Base-by-base conservation (phyloP, 2,797 vertebrate species). In the Pseudopleuronectes americanus region DNA sequence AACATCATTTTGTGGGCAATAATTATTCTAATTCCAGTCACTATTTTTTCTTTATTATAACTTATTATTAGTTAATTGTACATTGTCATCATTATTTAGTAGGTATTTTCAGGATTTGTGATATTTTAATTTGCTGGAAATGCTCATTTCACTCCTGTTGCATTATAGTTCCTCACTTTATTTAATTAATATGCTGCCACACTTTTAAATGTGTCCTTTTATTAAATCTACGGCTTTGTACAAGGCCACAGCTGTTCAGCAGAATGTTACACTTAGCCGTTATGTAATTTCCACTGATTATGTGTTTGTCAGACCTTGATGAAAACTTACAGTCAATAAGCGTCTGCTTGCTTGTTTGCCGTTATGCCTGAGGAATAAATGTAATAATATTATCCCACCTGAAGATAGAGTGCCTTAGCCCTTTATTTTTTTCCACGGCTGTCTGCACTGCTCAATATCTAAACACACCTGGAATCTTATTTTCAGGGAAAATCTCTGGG, bases 361-460 rank as follows among this genome's bases (percentile, higher is more conserved):
- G 38, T 14, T 43, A 58, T 58, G 57, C 57, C n/a, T 22, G 55
- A 57, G n/a, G 31, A 57, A 21, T 22, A 36, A 57, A 38, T 8
- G 4, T 13, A 21, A 57, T 22, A 21, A 36, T 57, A 22, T 38
- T 38, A 57, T 36, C 21, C 55, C n/a, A 57, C 55, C 55, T 57
- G 55, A 57, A 36, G 56, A 6, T 19, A 14, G 23, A 5, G 51
- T 16, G 51, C 22, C 5, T 24, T 16, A 53, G 51, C 51, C 23
- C 51, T 53, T 26, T 52, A 16, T 16, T 31, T 33, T 6, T 12
- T 16, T 57, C 19, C 10, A 6, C 17, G 19, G 28, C 9, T 41
- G 33, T 57, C n/a, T 13, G 36, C n/a, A 4, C 36, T 2, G 21
- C 7, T 36, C 55, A 38, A 21, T 41, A 21, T 22, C 21, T n/a